Evolutionary conservation across 2,888 invertebrate species (phyloP).

Genomic region (Mellilla xanthometata): DNA sequence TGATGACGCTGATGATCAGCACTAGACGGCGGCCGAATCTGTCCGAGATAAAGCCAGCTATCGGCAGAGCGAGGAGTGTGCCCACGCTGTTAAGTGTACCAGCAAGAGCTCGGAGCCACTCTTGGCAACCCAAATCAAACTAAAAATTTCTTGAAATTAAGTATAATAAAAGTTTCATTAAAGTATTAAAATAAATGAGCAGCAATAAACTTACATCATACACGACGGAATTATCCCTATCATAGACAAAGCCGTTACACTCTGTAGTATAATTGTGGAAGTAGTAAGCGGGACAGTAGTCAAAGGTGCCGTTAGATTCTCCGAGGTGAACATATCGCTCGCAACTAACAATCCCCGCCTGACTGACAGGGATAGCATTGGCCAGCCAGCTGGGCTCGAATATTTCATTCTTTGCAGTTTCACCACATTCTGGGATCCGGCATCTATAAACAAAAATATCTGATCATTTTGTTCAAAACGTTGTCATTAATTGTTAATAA

Average conservation of each 20-base stretch:
- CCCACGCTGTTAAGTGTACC: slow-evolving; percentile 88
- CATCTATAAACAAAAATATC: slow-evolving; percentile 54
- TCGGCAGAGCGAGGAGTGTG: slow-evolving; percentile 85
- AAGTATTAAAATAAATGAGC: no score
- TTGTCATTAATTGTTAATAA: no score
- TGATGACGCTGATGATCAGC: slow-evolving; percentile 68
- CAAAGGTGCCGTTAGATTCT: slow-evolving; percentile 42
- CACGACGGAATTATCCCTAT: slow-evolving; percentile 59
- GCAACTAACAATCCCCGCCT: slow-evolving; percentile 63
- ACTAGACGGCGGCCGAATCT: slow-evolving; percentile 79
- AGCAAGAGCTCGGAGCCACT: slow-evolving; percentile 87
- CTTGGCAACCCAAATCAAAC: slow-evolving; percentile 85
- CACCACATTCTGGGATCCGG: slow-evolving; percentile 76
- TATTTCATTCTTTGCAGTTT: slow-evolving; percentile 45
- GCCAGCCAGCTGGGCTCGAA: slow-evolving; percentile 69
- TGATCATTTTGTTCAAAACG: no score
- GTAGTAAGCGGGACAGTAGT: slow-evolving; percentile 49
- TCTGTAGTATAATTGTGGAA: slow-evolving; percentile 38
- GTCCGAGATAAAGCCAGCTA: slow-evolving; percentile 87
- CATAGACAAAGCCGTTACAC: slow-evolving; percentile 59
- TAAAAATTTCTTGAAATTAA: no score
- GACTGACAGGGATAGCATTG: slow-evolving; percentile 61
- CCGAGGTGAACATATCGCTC: slow-evolving; percentile 52
- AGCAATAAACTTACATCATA: slow-evolving; percentile 56
- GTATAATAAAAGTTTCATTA: no score